Evolutionary conservation across 2,113 vertebrate species (phyloP).

Genomic region (Cephalopholis sonnerati): DNA sequence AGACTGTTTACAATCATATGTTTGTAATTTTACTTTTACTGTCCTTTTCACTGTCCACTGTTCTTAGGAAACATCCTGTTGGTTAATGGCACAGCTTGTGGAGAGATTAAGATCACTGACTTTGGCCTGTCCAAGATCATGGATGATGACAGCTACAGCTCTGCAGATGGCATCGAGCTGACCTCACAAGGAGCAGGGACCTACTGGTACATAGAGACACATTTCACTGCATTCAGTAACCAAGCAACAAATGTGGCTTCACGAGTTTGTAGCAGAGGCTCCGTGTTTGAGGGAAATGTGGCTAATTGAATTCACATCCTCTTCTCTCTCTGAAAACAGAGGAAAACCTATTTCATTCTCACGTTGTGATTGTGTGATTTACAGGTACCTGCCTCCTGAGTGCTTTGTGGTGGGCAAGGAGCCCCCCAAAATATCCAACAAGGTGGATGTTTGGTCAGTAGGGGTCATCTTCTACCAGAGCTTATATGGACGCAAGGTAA

Average conservation of each 20-base stretch:
- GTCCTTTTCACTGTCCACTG: background rate
- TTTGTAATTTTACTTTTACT: background rate
- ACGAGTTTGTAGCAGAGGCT: background rate
- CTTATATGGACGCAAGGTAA: conserved; percentile 97
- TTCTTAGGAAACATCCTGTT: conserved; percentile 93
- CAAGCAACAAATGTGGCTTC: background rate
- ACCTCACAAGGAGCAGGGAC: conserved; percentile 96
- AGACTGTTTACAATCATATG: background rate
- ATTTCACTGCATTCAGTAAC: conserved; percentile 1
- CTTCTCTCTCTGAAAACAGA: background rate
- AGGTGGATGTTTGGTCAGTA: conserved; percentile 97
- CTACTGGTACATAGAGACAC: conserved; percentile 87
- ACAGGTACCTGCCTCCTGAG: conserved; percentile 95
- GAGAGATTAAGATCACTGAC: conserved; percentile 97
- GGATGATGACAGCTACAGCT: conserved; percentile 96
- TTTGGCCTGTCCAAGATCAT: conserved; percentile 97
- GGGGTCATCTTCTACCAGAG: conserved; percentile 98
- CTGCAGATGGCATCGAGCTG: conserved; percentile 95
- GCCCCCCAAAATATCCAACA: conserved; percentile 97
- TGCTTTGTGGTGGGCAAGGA: conserved; percentile 97
- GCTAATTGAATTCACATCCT: background rate
- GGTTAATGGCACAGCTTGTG: conserved; percentile 96
- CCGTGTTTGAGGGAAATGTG: background rate
- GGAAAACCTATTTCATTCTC: background rate
- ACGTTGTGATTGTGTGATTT: conserved; percentile 12